These are phyloP conservation scores for Stichodactyla helianthus DNA, from an alignment of 64 coral and sea anemone genomes.

Conservation along the genomic window DNA sequence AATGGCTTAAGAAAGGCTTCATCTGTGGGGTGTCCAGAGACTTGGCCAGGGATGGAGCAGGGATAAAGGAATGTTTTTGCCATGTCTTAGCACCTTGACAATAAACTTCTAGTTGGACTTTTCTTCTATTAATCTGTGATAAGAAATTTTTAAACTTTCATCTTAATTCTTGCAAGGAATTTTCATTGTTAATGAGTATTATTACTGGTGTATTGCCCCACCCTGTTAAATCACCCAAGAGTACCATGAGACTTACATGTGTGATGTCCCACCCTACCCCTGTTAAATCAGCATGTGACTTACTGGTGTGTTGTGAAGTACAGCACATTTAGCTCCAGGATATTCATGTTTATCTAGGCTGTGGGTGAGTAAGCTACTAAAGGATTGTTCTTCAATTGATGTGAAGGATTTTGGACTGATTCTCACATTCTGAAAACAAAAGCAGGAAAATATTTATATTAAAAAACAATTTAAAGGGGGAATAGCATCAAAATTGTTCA, in stretches of 20 bases:
- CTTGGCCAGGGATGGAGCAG: slow-evolving; percentile 46
- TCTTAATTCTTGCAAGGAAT: background rate
- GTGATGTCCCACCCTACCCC: background rate
- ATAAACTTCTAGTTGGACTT: slow-evolving; percentile 59
- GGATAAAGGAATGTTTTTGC: slow-evolving; percentile 50
- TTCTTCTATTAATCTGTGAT: slow-evolving; percentile 30
- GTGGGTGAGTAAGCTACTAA: background rate
- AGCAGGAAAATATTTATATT: background rate
- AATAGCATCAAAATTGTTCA: too few relatives aligned
- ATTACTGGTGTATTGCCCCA: slow-evolving; percentile 11
- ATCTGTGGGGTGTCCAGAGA: slow-evolving; percentile 72
- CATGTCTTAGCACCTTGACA: slow-evolving; percentile 54
- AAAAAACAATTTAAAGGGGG: too few relatives aligned
- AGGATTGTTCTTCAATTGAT: background rate
- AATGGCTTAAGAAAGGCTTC: slow-evolving; percentile 70
- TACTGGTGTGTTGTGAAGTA: slow-evolving; percentile 28
- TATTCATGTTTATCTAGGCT: background rate
- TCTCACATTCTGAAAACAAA: slow-evolving; percentile 3
- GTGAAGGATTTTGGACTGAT: background rate
- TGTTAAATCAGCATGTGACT: background rate
- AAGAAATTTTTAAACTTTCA: background rate
- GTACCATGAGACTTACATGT: background rate
- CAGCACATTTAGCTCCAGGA: slow-evolving; percentile 3
- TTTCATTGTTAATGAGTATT: background rate
- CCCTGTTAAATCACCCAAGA: background rate